Evolutionary conservation across 2,888 invertebrate genomes (phyloP).

Genomic region (Uropetala carovei): DNA sequence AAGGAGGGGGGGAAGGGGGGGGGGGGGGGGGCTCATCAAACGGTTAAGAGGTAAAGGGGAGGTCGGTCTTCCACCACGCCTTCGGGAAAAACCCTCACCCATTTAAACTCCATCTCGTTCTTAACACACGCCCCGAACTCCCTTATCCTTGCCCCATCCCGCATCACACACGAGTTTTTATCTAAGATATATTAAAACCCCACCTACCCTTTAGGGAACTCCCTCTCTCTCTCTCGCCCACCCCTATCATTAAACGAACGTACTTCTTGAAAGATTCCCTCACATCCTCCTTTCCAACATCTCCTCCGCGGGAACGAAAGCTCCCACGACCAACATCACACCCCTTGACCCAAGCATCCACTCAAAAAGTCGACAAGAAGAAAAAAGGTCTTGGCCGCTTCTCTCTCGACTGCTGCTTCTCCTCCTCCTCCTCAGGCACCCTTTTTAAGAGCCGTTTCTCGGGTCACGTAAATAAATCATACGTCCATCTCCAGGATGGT

Average conservation of each 20-base stretch:
- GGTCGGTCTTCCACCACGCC: neutral
- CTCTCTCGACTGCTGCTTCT: neutral
- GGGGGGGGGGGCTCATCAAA: too few species aligned
- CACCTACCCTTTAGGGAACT: neutral
- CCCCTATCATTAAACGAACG: conserved; percentile 53
- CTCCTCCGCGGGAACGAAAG: conserved; percentile 29
- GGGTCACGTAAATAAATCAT: conserved; percentile 43
- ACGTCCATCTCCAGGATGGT: neutral
- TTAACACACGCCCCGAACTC: neutral
- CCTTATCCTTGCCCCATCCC: neutral
- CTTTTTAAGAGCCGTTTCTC: neutral
- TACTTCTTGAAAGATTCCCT: conserved; percentile 1
- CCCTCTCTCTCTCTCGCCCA: neutral
- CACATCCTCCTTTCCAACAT: conserved; percentile 1
- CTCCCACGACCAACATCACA: conserved; percentile 55
- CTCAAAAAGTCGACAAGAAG: neutral
- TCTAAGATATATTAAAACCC: conserved; percentile 50
- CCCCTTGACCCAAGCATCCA: conserved; percentile 52
- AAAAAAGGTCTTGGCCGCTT: neutral
- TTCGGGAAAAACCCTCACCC: neutral
- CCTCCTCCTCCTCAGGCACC: neutral
- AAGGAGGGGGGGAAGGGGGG: too few species aligned
- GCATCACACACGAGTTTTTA: conserved; percentile 1
- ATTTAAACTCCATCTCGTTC: neutral
- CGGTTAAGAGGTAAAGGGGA: too few species aligned